A percentile compares a stretch with the other conserved stretches of the same genome.
These are phyloP conservation scores for Cyphomyrus discorhynchus DNA, from an alignment of 2,113 vertebrate species.

Conservation along the genomic window DNA sequence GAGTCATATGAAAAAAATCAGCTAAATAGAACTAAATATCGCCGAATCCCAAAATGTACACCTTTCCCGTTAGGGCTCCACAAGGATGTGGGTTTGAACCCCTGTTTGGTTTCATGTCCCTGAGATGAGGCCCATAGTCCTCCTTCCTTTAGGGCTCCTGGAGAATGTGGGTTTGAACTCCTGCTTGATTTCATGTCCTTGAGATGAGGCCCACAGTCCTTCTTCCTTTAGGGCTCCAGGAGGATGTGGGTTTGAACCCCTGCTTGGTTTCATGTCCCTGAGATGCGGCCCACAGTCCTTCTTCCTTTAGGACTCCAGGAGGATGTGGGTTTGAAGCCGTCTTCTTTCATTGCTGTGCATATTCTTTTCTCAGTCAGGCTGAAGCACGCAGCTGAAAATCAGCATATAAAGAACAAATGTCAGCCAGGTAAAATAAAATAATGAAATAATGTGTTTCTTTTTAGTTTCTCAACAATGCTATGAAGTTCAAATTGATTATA, in stretches of 20 bases:
- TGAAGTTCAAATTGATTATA: background rate
- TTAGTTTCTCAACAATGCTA: background rate
- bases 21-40: background rate
- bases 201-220: background rate
- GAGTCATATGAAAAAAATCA: background rate
- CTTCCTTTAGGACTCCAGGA: background rate
- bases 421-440: too few relatives aligned
- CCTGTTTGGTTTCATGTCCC: background rate
- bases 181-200: background rate
- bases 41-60: background rate
- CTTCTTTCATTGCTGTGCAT: too few relatives aligned
- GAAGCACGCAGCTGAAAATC: background rate
- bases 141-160: background rate
- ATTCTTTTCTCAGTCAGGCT: too few relatives aligned
- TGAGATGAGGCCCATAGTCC: background rate
- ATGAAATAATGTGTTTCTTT: too few relatives aligned
- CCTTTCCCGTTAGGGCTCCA: background rate
- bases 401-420: too few relatives aligned
- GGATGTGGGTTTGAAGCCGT: background rate
- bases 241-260: background rate
- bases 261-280: background rate
- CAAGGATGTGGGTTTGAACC: background rate
- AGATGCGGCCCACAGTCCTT: background rate
- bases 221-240: background rate
- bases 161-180: background rate